Base-by-base conservation (phyloP, 2,888 invertebrate genomes). In the Philaethria dido region DNA sequence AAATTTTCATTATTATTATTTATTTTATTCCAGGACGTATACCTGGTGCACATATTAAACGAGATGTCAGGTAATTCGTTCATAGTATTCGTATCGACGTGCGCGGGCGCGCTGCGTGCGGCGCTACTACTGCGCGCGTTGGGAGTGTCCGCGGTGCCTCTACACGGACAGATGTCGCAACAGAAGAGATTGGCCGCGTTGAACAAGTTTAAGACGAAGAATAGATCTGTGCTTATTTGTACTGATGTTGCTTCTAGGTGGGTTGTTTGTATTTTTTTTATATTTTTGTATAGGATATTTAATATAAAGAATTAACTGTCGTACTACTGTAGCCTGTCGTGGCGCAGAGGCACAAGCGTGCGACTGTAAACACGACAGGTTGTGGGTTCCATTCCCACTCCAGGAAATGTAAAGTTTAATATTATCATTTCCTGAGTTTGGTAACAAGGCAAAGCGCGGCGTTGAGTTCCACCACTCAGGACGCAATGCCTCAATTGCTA, bases 141-240 rank as follows among this genome's bases (percentile, higher is more conserved):
- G 13, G 99, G 99, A 8, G 94, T 99, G 69, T 95, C 96, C 1
- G 99, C 99, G 0, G 97, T 99, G 57, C 99, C 99, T 0, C 93
- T 99, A n/a, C 98, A 99, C 86, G 99, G 99, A 0, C 99, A 99
- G 92, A 99, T 99, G 98, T 96, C 97, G 14, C 99, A 99, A 90
- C 98, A 98, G 82, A 99, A 99, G 82, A 94, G 99, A 39, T 93
- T 99, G 54, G 99, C 98, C 0, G 96, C 99, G 0, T 91, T 99
- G 18, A 98, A 98, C 76, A 99, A 99, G 92, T 99, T 99, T 86
- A 98, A 98, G 88, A 96, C 96, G 29, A 98, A 98, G 88, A 95
- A 94, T 78, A 93, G 99, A n/a, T 97, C 98, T 0, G 97, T 99
- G 77, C 93, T 99, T 4, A 98, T 99, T 66, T 99, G 99, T 14